phyloP scores from a whole-genome alignment of 2,113 vertebrate species.

The Sebastes schlegelii region DNA sequence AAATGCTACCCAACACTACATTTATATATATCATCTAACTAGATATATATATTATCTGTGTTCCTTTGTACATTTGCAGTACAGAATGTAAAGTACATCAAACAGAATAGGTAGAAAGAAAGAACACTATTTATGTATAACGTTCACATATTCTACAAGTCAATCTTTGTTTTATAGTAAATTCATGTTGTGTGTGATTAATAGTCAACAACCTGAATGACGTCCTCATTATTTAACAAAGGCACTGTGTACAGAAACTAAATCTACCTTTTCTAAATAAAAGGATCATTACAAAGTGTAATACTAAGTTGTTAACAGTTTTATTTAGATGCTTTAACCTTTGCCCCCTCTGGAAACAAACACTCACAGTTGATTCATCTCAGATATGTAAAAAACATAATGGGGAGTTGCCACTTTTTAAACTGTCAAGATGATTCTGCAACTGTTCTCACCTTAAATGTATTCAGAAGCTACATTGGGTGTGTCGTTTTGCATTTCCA shows the following conservation, averaged over 20 bases:
- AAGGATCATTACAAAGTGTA: neutral
- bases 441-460: neutral
- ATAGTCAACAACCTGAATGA: conserved; percentile 12
- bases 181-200: neutral
- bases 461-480: neutral
- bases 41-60: neutral
- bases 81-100: conserved; percentile 30
- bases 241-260: conserved; percentile 58
- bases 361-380: neutral
- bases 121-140: conserved; percentile 13
- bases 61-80: conserved; percentile 38
- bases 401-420: neutral
- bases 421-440: neutral
- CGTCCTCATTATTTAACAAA: conserved; percentile 47
- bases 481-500: neutral
- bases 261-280: conserved; percentile 2
- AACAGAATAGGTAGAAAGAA: conserved; percentile 18
- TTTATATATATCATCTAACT: neutral
- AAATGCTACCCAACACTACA: conserved; percentile 4
- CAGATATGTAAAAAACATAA: neutral
- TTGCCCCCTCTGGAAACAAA: neutral
- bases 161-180: conserved; percentile 14
- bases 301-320: neutral
- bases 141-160: conserved; percentile 26
- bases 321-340: neutral